Evolutionary conservation across 2,797 vertebrate genomes (phyloP), one percentile per base, ranked within the genome.

Genomic region (Lateolabrax maculatus): DNA sequence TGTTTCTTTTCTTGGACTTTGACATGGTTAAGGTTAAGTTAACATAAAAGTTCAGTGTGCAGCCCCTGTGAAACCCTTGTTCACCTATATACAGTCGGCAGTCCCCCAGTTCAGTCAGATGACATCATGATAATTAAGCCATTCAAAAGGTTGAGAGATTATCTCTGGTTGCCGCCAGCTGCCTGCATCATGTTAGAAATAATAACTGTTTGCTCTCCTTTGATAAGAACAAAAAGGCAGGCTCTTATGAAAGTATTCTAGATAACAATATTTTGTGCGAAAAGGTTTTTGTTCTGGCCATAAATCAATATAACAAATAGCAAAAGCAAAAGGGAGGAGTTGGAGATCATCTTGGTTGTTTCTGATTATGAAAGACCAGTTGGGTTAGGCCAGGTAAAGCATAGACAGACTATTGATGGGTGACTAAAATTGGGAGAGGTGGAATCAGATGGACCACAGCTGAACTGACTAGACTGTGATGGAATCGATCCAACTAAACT

Each of bases 401-500:
- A 85, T 65, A 63, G 48, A 66, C 53, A 79, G 1, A 36, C 70
- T 78, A 85, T 82, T 89, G 74, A 85, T 60, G 46, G 18, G 4
- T 79, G 49, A 83, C 79, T 69, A 64, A 86, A 84, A 89, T 86
- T 75, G 78, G 73, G 25, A 63, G 5, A 72, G 57, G 55, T 43
- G 34, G 71, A 76, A 83, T 73, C 27, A 68, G 79, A 75, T 44
- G 72, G 56, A 70, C 77, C 39, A 37, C 62, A 87, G 83, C 69
- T 80, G 27, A 81, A 83, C 41, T 73, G 86, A 89, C 51, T 41
- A 77, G 78, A 88, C 75, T 43, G 7, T 41, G 39, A 57, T 82
- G 80, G 55, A 82, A 91, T 89, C 8, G 48, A 86, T 90, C 51
- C 34, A 81, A 70, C 69, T 69, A 78, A 73, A 82, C 49, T 82